phyloP scores from a whole-genome alignment of 2,888 invertebrate species.

The Belgica antarctica region DNA sequence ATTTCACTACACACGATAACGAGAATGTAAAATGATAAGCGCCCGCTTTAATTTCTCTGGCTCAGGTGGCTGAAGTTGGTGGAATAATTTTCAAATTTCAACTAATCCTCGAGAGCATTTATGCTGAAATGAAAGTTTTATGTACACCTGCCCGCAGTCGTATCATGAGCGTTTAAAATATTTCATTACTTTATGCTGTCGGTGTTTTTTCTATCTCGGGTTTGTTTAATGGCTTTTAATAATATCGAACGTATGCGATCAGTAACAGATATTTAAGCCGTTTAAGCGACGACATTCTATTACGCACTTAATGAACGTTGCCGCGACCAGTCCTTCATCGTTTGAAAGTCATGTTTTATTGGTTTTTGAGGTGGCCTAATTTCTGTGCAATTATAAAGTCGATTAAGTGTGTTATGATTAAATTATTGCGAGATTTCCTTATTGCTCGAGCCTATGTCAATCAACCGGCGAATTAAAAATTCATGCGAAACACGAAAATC shows the following conservation, averaged over 20 bases:
- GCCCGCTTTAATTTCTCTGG: not conserved
- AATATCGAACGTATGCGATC: not conserved
- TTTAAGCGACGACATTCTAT: slow-evolving; percentile 15
- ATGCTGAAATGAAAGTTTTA: not conserved
- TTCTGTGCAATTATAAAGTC: not conserved
- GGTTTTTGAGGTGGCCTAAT: not conserved
- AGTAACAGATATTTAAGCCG: slow-evolving; percentile 5
- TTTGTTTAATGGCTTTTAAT: slow-evolving; percentile 13
- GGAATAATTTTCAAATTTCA: too few species aligned
- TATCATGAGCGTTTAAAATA: not conserved
- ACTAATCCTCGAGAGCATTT: not conserved
- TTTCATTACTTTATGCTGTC: too few species aligned
- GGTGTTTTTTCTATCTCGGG: too few species aligned
- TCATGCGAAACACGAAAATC: not conserved
- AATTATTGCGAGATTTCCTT: not conserved
- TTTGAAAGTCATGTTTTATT: slow-evolving; percentile 8
- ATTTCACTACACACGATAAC: too few species aligned
- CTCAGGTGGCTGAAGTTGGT: not conserved
- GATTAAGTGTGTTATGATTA: not conserved
- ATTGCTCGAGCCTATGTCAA: slow-evolving; percentile 4
- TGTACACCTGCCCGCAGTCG: slow-evolving; percentile 10
- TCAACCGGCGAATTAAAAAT: not conserved
- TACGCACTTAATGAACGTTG: slow-evolving; percentile 12
- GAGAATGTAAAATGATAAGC: slow-evolving; percentile 4
- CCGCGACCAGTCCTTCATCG: too few species aligned